Evolutionary conservation across 2,888 invertebrate genomes (phyloP).

Genomic region (Tribolium freemani): DNA sequence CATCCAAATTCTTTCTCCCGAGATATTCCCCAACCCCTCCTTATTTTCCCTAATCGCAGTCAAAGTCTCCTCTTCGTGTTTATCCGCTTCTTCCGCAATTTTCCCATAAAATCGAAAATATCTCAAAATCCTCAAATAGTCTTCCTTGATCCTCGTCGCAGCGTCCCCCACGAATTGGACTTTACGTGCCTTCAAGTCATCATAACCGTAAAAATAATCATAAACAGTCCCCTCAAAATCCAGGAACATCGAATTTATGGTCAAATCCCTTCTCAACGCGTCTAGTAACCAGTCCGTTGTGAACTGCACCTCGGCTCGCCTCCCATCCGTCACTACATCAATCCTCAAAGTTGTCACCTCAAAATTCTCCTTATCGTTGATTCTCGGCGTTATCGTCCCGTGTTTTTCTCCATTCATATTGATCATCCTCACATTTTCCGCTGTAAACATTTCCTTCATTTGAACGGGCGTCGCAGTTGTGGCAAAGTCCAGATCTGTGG

Average conservation of each 20-base stretch:
- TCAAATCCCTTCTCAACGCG: slow-evolving; percentile 95
- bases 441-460: slow-evolving; percentile 94
- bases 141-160: slow-evolving; percentile 89
- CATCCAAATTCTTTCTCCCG: slow-evolving; percentile 96
- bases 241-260: slow-evolving; percentile 97
- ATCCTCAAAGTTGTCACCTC: slow-evolving; percentile 95
- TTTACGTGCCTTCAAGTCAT: slow-evolving; percentile 84
- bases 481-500: slow-evolving; percentile 97
- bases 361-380: slow-evolving; percentile 94
- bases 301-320: slow-evolving; percentile 95
- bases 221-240: slow-evolving; percentile 93
- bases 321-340: slow-evolving; percentile 92
- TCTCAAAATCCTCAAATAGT: slow-evolving; percentile 94
- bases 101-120: slow-evolving; percentile 94
- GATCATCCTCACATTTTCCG: slow-evolving; percentile 90
- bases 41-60: slow-evolving; percentile 83
- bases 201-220: slow-evolving; percentile 96
- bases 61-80: slow-evolving; percentile 83
- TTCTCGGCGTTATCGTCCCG: slow-evolving; percentile 95
- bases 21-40: slow-evolving; percentile 82
- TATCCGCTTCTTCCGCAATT: slow-evolving; percentile 79
- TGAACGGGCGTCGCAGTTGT: slow-evolving; percentile 95
- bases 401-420: slow-evolving; percentile 94
- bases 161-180: slow-evolving; percentile 96
- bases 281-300: slow-evolving; percentile 95